phyloP scores from a whole-genome alignment of 2,113 vertebrate genomes.

The Motacilla alba region DNA sequence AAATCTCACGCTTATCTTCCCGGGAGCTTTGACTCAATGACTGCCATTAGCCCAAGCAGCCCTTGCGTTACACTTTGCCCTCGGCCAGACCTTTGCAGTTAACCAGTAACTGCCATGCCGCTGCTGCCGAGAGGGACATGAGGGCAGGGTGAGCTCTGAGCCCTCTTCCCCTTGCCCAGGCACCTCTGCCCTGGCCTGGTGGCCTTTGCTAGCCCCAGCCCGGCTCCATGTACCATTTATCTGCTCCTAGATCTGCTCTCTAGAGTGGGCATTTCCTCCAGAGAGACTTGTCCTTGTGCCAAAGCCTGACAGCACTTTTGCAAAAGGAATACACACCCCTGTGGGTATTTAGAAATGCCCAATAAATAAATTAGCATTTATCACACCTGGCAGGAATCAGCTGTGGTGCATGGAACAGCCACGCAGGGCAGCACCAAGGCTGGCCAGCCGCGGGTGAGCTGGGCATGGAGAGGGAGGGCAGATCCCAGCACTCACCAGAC shows the following conservation, averaged over 20 bases:
- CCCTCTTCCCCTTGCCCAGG: neutral
- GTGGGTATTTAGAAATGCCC: neutral
- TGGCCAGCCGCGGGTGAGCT: neutral
- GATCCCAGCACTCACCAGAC: constrained; percentile 54
- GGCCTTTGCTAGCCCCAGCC: neutral
- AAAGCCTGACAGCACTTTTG: neutral
- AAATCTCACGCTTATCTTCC: neutral
- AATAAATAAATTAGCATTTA: neutral
- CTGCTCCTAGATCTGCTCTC: neutral
- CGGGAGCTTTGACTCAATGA: neutral
- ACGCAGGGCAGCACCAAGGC: accelerated
- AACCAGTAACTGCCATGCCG: neutral
- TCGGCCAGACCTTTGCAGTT: neutral
- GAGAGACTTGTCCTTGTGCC: neutral
- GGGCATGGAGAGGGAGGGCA: neutral
- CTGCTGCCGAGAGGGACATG: accelerated
- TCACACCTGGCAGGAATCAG: neutral
- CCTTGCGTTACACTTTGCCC: neutral
- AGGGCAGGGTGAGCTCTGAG: neutral
- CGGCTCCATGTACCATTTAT: neutral
- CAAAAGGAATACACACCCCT: neutral
- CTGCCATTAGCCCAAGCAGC: neutral
- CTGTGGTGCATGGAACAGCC: neutral
- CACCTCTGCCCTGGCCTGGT: neutral
- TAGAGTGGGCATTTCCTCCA: neutral